Percentiles rank a stretch among this genome's conserved stretches.
These are phyloP conservation scores for Oreohelix idahoensis DNA, from an alignment of 1,140 invertebrate genomes.

Conservation along the genomic window DNA sequence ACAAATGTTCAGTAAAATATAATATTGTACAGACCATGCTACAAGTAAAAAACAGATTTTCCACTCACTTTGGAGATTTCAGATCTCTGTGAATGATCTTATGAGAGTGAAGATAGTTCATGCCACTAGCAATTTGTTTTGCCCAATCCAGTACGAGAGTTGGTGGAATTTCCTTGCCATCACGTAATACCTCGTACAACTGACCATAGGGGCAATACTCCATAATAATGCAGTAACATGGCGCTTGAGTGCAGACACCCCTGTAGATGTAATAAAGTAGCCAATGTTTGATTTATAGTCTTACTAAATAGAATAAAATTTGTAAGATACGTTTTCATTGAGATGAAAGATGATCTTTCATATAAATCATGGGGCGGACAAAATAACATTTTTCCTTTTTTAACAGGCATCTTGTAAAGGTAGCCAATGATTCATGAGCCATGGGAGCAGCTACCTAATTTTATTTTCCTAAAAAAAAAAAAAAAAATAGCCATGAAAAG, in stretches of 20 bases:
- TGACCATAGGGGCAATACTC: conserved; percentile 97
- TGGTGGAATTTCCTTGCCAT: conserved; percentile 86
- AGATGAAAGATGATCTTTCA: too few relatives aligned
- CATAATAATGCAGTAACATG: conserved; percentile 97
- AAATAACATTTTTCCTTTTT: too few relatives aligned
- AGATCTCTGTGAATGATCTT: conserved; percentile 98
- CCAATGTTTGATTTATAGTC: neutral
- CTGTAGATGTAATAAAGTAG: conserved; percentile 73
- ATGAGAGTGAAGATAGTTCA: conserved; percentile 95
- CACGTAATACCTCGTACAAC: conserved; percentile 90
- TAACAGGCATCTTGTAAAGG: too few relatives aligned
- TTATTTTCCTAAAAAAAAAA: too few relatives aligned
- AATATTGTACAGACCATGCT: too few relatives aligned
- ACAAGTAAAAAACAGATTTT: neutral
- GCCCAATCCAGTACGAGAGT: conserved; percentile 90
- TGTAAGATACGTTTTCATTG: too few relatives aligned
- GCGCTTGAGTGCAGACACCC: conserved; percentile 92
- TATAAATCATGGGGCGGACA: too few relatives aligned
- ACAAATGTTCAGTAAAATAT: too few relatives aligned
- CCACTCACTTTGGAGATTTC: conserved; percentile 82
- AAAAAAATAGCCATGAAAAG: too few relatives aligned
- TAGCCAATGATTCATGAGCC: too few relatives aligned
- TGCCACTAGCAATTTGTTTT: conserved; percentile 94
- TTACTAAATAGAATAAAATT: too few relatives aligned
- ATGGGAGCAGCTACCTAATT: too few relatives aligned